Base-by-base conservation (phyloP, 2,888 invertebrate genomes). In the Scelioninae gen. 2 region DNA sequence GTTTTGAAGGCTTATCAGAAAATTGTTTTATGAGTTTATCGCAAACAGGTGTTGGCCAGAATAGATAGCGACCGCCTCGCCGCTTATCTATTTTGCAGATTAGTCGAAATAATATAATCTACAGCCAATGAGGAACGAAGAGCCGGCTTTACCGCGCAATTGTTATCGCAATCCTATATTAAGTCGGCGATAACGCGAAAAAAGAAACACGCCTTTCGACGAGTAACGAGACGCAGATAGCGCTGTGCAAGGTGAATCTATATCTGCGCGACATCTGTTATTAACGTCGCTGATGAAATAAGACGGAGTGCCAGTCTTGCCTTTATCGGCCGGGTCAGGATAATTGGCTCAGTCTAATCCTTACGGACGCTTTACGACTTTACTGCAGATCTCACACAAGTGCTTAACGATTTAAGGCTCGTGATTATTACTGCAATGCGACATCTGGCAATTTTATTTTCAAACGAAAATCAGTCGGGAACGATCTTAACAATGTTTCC, bases 311-410 rank as follows among this genome's bases (percentile, higher is more conserved):
- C 61, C 45, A 52, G 19, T 45, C 45, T 37, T 41, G 57, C 37
- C 35, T 63, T 71, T 74, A 67, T 71, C 71, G 63, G 48, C 39
- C 15, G 45, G 63, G 53, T 63, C 67, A 58, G 67, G 57, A 64
- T 74, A 74, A 74, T 75, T 75, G 75, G 69, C 65, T 68, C 64
- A 48, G 53, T 65, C 69, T 72, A 75, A 72, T 75, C 72, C 71
- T 61, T 41, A 41, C 41, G 61, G 37, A 63, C 67, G 25, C 25
- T 74, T 74, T 74, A 74, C 71, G 74, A 67, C 55, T 53, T 57
- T 37, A 41, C 61, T 25, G 39, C 68, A 19, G 58, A 73, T 68
- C 68, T 61, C 52, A 25, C 60, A 39, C 63, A 18, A 57, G 50
- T 55, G 55, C 48, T 43, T 43, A 48, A 39, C 53, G 65, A 67